phyloP scores from a whole-genome alignment of 2,113 vertebrate genomes.

The Anoura caudifer region DNA sequence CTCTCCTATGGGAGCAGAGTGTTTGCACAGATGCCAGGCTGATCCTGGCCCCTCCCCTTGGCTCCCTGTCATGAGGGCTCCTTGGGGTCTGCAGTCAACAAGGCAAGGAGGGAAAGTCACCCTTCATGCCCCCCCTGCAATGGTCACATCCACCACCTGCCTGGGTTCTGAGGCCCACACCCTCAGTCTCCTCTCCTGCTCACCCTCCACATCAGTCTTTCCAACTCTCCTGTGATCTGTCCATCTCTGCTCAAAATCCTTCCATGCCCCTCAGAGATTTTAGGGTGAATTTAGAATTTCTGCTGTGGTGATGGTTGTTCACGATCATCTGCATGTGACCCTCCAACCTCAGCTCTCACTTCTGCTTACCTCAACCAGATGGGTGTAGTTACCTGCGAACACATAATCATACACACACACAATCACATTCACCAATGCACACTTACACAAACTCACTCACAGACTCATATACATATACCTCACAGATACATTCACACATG shows the following conservation, averaged over 20 bases:
- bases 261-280: too few species aligned
- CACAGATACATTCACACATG: not conserved
- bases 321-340: too few species aligned
- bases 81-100: not conserved
- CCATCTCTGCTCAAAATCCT: not conserved
- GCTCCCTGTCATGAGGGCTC: not conserved
- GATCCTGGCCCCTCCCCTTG: fast-evolving
- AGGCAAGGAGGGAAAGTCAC: not conserved
- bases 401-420: too few species aligned
- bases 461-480: too few species aligned
- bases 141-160: fast-evolving
- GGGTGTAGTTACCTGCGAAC: too few species aligned
- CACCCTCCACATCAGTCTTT: not conserved
- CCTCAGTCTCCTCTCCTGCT: too few species aligned
- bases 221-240: not conserved
- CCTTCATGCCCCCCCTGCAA: not conserved
- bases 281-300: not conserved
- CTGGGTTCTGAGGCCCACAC: not conserved
- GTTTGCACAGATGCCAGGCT: not conserved
- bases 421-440: too few species aligned
- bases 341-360: too few species aligned
- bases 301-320: not conserved
- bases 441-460: too few species aligned
- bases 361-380: too few species aligned
- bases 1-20: not conserved